A percentile compares a stretch with the other conserved stretches of the same genome.
Evolutionary conservation across 1,140 invertebrate species (phyloP).

Genomic region (Heliconius hermathena): DNA sequence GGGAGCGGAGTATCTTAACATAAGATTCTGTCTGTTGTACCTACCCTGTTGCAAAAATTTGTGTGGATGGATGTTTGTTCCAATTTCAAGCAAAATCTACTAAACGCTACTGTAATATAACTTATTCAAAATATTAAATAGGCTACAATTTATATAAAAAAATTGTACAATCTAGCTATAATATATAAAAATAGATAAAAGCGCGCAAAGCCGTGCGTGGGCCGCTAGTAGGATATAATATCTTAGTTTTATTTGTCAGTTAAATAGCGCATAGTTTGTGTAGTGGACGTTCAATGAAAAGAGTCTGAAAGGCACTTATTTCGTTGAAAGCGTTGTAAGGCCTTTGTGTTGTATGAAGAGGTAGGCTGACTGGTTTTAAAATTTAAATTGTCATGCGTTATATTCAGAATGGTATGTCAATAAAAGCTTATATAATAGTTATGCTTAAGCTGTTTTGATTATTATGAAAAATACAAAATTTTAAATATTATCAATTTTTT

Average conservation of each 20-base stretch:
- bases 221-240: neutral
- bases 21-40: no score
- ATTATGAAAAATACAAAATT: no score
- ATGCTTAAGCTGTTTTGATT: no score
- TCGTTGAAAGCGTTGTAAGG: conserved; percentile 28
- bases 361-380: conserved; percentile 22
- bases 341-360: conserved; percentile 29
- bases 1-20: no score
- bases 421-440: neutral
- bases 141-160: no score
- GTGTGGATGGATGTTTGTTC: no score
- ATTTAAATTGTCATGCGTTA: conserved; percentile 30
- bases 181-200: neutral
- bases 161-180: neutral
- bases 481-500: no score
- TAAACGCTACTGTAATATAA: no score
- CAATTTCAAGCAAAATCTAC: no score
- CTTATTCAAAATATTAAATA: no score
- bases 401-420: conserved; percentile 20
- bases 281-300: conserved; percentile 23
- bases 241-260: conserved; percentile 13
- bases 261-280: conserved; percentile 13
- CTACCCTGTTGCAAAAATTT: no score
- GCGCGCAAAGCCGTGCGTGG: no score
- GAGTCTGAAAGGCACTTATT: conserved; percentile 32